Conservation (phyloP, 2,113 vertebrate genomes). For the Campylomormyrus numenius region DNA sequence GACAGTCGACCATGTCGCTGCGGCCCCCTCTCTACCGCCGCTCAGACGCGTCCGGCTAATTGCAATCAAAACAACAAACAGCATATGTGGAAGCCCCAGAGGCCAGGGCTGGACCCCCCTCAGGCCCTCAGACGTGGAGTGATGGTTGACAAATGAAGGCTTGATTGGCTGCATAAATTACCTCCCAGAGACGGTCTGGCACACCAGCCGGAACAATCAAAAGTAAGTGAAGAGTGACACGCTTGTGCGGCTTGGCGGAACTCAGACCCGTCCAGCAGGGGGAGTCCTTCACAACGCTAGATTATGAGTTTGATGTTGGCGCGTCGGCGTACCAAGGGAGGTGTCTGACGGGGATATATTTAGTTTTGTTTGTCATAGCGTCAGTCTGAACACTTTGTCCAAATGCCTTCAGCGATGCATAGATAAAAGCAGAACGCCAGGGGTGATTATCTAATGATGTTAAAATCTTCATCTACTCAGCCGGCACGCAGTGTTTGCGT, state of each 20-base stretch:
- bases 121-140: slow-evolving; percentile 57
- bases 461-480: neutral
- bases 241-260: too few relatives aligned
- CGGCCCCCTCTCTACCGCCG: slow-evolving; percentile 44
- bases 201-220: slow-evolving; percentile 35
- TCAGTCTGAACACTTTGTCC: neutral
- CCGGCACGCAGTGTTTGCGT: neutral
- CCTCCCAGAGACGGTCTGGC: slow-evolving; percentile 38
- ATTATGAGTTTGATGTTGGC: neutral
- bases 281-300: neutral
- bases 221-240: slow-evolving; percentile 34
- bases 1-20: slow-evolving; percentile 41
- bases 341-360: neutral
- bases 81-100: slow-evolving; percentile 58
- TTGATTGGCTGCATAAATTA: slow-evolving; percentile 62
- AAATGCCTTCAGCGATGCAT: neutral
- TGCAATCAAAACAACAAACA: slow-evolving; percentile 64
- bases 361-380: neutral
- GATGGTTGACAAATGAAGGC: slow-evolving; percentile 64
- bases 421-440: neutral
- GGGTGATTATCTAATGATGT: neutral
- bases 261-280: neutral
- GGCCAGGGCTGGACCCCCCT: slow-evolving; percentile 42
- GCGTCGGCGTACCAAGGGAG: neutral
- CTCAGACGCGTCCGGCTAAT: slow-evolving; percentile 55